These are phyloP conservation scores for Mirounga angustirostris DNA, from an alignment of 2,113 vertebrate genomes.

Conservation along the genomic window DNA sequence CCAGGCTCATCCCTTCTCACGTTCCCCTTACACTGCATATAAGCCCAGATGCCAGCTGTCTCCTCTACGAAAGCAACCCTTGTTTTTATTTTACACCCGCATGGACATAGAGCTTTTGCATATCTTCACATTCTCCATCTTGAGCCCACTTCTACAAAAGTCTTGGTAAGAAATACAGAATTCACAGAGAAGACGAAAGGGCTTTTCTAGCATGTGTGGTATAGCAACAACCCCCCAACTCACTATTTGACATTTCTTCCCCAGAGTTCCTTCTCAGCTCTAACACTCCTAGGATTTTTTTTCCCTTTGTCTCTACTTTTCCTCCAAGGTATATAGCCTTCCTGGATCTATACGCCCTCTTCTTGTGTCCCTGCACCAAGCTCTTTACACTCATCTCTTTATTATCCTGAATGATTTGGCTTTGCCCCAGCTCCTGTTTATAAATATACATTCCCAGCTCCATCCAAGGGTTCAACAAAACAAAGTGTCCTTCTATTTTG, in stretches of 20 bases:
- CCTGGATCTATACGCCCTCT: not conserved
- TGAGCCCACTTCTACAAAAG: not conserved
- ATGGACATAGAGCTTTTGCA: not conserved
- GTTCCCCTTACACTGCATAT: not conserved
- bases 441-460: not conserved
- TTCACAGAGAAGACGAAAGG: not conserved
- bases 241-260: not conserved
- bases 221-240: not conserved
- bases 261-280: not conserved
- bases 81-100: not conserved
- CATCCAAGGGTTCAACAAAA: slow-evolving; percentile 50
- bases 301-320: not conserved
- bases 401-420: not conserved
- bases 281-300: not conserved
- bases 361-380: no score
- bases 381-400: slow-evolving; percentile 54
- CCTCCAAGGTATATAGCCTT: not conserved
- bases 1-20: not conserved
- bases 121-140: not conserved
- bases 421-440: not conserved
- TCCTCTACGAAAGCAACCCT: slow-evolving; percentile 4
- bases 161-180: slow-evolving; percentile 30
- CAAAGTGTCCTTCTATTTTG: slow-evolving; percentile 56
- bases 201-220: not conserved
- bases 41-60: not conserved